phyloP scores from a whole-genome alignment of 2,113 vertebrate genomes.

The Chloropsis hardwickii region DNA sequence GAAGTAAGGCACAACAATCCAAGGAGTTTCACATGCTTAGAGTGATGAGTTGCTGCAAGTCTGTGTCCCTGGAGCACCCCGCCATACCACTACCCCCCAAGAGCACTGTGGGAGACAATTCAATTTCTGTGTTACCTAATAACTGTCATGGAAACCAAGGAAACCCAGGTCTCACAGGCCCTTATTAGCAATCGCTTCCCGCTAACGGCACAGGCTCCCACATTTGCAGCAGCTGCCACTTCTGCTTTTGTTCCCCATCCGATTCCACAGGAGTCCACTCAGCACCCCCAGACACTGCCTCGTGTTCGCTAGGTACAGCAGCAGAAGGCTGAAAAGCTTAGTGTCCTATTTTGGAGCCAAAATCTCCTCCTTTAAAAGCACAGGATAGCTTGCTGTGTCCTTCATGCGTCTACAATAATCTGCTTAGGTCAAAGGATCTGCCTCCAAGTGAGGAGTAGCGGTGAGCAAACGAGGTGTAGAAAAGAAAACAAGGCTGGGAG shows the following conservation, averaged over 20 bases:
- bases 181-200: slow-evolving; percentile 65
- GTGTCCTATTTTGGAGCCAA: slow-evolving; percentile 76
- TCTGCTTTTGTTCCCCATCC: slow-evolving; percentile 57
- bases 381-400: slow-evolving; percentile 53
- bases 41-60: slow-evolving; percentile 52
- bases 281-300: slow-evolving; percentile 49
- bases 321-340: slow-evolving; percentile 76
- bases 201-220: slow-evolving; percentile 63
- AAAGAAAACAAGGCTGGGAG: not conserved
- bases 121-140: slow-evolving; percentile 78
- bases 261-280: slow-evolving; percentile 38
- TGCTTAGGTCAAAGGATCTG: slow-evolving; percentile 78
- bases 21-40: slow-evolving; percentile 21
- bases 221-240: slow-evolving; percentile 58
- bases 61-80: slow-evolving; percentile 47
- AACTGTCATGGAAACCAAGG: slow-evolving; percentile 80
- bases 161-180: slow-evolving; percentile 70
- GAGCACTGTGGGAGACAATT: slow-evolving; percentile 72
- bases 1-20: slow-evolving; percentile 35
- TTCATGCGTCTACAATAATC: slow-evolving; percentile 73
- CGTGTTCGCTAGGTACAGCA: slow-evolving; percentile 69
- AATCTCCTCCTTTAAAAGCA: slow-evolving; percentile 74
- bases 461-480: slow-evolving; percentile 18
- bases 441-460: slow-evolving; percentile 37
- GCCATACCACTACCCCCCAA: slow-evolving; percentile 12